A percentile compares a stretch with the other conserved stretches of the same genome.
Conservation (phyloP, 2,113 vertebrate species). For the Rafetus swinhoei region DNA sequence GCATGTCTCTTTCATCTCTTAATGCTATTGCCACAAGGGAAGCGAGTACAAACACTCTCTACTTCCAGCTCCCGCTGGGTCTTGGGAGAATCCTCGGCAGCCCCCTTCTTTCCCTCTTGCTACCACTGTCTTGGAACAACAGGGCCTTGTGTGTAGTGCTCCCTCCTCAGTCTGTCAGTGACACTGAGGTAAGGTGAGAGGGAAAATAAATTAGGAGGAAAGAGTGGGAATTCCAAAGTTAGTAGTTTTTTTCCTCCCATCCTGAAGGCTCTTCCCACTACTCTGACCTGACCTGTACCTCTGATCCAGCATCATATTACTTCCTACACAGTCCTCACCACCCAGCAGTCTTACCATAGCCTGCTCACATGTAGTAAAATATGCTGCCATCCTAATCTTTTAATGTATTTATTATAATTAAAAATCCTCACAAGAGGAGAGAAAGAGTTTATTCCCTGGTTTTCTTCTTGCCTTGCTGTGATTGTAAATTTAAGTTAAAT, state of each 20-base stretch:
- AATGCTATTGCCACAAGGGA: background rate
- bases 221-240: background rate
- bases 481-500: background rate
- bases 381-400: background rate
- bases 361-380: background rate
- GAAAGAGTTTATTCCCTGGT: background rate
- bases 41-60: background rate
- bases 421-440: slow-evolving; percentile 5
- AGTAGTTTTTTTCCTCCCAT: background rate
- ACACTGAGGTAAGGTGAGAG: background rate
- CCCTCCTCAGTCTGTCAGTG: background rate
- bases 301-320: background rate
- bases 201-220: background rate
- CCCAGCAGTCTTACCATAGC: background rate
- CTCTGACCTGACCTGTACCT: background rate
- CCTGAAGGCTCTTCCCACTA: background rate
- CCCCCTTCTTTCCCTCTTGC: background rate
- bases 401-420: slow-evolving; percentile 16
- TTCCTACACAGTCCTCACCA: slow-evolving; percentile 6
- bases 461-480: slow-evolving; percentile 1
- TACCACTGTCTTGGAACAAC: background rate
- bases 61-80: background rate
- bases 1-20: background rate
- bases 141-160: background rate
- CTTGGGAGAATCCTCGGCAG: background rate